Evolutionary conservation across 1,140 invertebrate genomes (phyloP).

Genomic region (Drosophila baimaii): DNA sequence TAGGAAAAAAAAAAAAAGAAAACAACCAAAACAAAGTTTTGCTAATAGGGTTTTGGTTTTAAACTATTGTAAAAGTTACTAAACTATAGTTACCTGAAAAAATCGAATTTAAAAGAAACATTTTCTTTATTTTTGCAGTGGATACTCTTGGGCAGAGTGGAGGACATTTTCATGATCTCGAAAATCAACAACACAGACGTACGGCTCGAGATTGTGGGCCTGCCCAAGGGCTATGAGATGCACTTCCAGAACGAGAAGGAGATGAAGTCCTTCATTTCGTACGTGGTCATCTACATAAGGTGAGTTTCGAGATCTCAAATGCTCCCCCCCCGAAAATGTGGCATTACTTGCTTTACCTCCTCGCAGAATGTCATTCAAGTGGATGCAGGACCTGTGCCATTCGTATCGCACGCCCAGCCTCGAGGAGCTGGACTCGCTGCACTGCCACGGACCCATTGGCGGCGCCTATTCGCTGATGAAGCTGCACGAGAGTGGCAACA

Average conservation of each 20-base stretch:
- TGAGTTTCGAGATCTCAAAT: constrained; percentile 40
- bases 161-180: constrained; percentile 88
- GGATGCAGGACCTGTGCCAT: constrained; percentile 95
- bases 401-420: constrained; percentile 91
- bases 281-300: constrained; percentile 94
- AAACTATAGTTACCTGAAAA: too few relatives aligned
- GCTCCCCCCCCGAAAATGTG: too few relatives aligned
- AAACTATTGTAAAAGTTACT: too few relatives aligned
- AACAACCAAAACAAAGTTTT: neutral
- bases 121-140: constrained; percentile 85
- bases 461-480: constrained; percentile 93
- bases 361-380: constrained; percentile 88
- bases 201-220: constrained; percentile 71
- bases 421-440: constrained; percentile 88
- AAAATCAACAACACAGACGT: constrained; percentile 54
- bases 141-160: constrained; percentile 91
- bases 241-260: constrained; percentile 64
- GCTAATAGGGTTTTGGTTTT: too few relatives aligned
- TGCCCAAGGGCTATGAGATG: constrained; percentile 73
- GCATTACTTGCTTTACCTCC: neutral
- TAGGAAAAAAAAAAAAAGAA: neutral
- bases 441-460: constrained; percentile 95
- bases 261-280: constrained; percentile 90
- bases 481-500: constrained; percentile 90
- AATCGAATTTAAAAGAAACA: neutral